Conservation (phyloP, 2,888 invertebrate genomes). For the Villa cingulata region DNA sequence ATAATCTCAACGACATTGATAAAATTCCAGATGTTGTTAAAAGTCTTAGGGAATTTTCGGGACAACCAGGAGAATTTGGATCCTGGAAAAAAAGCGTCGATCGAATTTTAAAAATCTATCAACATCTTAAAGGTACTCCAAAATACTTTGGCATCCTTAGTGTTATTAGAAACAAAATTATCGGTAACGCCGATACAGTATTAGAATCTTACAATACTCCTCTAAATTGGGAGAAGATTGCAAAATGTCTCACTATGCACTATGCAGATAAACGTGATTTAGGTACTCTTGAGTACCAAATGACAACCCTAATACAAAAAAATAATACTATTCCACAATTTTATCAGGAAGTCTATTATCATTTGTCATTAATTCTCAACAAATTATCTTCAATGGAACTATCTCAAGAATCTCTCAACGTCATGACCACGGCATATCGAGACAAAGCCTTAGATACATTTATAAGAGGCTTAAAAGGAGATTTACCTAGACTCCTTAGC, state of each 20-base stretch:
- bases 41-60: slow-evolving; percentile 8
- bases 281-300: slow-evolving; percentile 10
- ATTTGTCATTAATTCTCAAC: slow-evolving; percentile 12
- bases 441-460: background rate
- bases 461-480: background rate
- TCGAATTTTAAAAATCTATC: slow-evolving; percentile 8
- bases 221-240: slow-evolving; percentile 3
- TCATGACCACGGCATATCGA: background rate
- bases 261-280: slow-evolving; percentile 13
- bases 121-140: slow-evolving; percentile 6
- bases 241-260: slow-evolving; percentile 7
- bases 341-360: slow-evolving; percentile 10
- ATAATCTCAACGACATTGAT: slow-evolving; percentile 5
- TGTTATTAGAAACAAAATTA: slow-evolving; percentile 11
- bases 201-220: slow-evolving; percentile 12
- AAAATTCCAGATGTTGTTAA: slow-evolving; percentile 8
- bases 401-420: background rate
- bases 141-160: slow-evolving; percentile 12
- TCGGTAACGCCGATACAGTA: slow-evolving; percentile 9
- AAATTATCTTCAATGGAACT: slow-evolving; percentile 9
- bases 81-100: slow-evolving; percentile 12
- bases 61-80: slow-evolving; percentile 6
- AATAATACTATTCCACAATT: slow-evolving; percentile 4
- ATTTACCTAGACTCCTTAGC: background rate
- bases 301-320: slow-evolving; percentile 8